Conservation (phyloP, 2,113 vertebrate genomes). For the Sarotherodon lohbergeri region DNA sequence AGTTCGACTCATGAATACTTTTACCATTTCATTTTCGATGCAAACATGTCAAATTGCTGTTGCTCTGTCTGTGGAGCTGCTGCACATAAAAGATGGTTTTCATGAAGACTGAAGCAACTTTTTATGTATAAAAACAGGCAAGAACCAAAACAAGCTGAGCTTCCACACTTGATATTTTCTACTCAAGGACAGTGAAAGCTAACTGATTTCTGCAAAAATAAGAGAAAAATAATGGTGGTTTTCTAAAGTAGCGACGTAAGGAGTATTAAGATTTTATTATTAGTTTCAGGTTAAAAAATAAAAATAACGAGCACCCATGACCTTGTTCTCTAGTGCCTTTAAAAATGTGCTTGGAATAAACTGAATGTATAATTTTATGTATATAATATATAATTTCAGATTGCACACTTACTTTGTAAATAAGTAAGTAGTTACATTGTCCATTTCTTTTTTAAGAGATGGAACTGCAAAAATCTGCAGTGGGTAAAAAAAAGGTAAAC, state of each 20-base stretch:
- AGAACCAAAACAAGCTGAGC: background rate
- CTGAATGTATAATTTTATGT: background rate
- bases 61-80: background rate
- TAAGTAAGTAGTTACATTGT: background rate
- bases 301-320: background rate
- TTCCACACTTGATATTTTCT: background rate
- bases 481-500: background rate
- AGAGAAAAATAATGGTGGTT: background rate
- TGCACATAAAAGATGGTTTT: background rate
- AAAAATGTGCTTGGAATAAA: background rate
- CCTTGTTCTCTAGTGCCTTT: background rate
- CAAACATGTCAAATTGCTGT: background rate
- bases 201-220: background rate
- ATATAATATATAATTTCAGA: background rate
- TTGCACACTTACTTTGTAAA: background rate
- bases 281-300: background rate
- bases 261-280: background rate
- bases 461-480: background rate
- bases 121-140: background rate
- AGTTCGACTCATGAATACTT: background rate
- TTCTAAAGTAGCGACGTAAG: accelerated
- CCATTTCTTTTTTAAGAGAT: background rate
- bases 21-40: background rate
- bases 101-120: background rate
- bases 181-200: background rate